Percentiles rank a stretch among this genome's conserved stretches.
phyloP scores from a whole-genome alignment of 2,113 vertebrate genomes.

The Aphyosemion australe region DNA sequence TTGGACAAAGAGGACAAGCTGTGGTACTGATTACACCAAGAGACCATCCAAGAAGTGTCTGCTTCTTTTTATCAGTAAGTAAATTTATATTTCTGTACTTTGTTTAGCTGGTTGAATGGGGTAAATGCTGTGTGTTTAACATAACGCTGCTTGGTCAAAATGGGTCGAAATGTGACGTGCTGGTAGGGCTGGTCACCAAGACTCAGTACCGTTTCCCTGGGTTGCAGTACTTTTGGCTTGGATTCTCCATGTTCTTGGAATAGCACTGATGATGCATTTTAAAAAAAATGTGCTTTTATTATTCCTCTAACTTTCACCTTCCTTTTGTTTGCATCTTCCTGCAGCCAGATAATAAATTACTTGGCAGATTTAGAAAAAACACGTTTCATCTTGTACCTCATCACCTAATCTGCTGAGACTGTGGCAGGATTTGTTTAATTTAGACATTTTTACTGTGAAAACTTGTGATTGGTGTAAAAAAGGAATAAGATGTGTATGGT shows the following conservation, averaged over 20 bases:
- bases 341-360: constrained; percentile 27
- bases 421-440: background rate
- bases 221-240: constrained; percentile 45
- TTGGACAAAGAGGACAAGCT: too few relatives aligned
- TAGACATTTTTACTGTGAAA: background rate
- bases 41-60: too few relatives aligned
- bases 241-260: constrained; percentile 10
- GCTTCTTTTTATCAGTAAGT: too few relatives aligned
- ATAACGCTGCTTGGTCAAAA: too few relatives aligned
- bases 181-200: too few relatives aligned
- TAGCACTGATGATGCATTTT: constrained; percentile 11
- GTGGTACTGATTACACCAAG: too few relatives aligned
- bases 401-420: background rate
- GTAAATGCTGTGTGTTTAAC: too few relatives aligned
- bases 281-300: constrained; percentile 46
- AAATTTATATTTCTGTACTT: too few relatives aligned
- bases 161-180: too few relatives aligned
- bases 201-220: too few relatives aligned
- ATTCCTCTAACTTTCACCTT: constrained; percentile 32
- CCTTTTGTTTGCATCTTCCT: constrained; percentile 17
- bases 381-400: background rate
- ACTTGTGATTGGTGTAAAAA: background rate
- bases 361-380: constrained; percentile 10
- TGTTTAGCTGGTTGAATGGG: too few relatives aligned
- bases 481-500: constrained; percentile 1